A percentile compares a stretch with the other conserved stretches of the same genome.
Evolutionary conservation across 2,888 invertebrate species (phyloP).

Genomic region (Ecliptopera silaceata): DNA sequence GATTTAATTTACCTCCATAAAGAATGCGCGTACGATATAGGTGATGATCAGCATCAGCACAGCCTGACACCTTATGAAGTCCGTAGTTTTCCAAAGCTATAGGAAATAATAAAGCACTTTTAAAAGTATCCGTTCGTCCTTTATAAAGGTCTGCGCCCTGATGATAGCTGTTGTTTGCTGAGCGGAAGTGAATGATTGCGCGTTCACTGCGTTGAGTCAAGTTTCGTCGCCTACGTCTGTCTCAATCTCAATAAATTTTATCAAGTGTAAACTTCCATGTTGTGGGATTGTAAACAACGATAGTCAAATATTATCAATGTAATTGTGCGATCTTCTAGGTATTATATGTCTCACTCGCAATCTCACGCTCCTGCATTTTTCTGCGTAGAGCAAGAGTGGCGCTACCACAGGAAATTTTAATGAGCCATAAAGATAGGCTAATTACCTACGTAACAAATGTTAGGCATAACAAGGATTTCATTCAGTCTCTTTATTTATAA

Average conservation of each 20-base stretch:
- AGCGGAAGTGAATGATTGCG: conserved; percentile 61
- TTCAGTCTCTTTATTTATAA: too few relatives aligned
- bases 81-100: too few relatives aligned
- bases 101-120: too few relatives aligned
- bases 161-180: conserved; percentile 31
- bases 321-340: conserved; percentile 30
- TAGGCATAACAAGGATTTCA: too few relatives aligned
- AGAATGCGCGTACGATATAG: too few relatives aligned
- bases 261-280: conserved; percentile 40
- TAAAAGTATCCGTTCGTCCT: conserved; percentile 11
- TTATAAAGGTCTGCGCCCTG: conserved; percentile 30
- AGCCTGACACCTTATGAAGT: too few relatives aligned
- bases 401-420: conserved; percentile 8
- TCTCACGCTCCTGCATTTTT: not conserved
- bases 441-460: too few relatives aligned
- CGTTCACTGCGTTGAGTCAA: conserved; percentile 53
- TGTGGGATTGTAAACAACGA: conserved; percentile 39
- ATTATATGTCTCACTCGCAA: conserved; percentile 10
- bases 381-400: conserved; percentile 1
- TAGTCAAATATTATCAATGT: conserved; percentile 30
- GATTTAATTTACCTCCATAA: too few relatives aligned
- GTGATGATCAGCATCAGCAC: too few relatives aligned
- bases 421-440: conserved; percentile 1
- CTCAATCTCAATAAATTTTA: conserved; percentile 45
- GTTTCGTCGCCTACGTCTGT: conserved; percentile 46